These are phyloP conservation scores for Sebastes cheni DNA, from an alignment of 2,797 vertebrate genomes.

Conservation along the genomic window DNA sequence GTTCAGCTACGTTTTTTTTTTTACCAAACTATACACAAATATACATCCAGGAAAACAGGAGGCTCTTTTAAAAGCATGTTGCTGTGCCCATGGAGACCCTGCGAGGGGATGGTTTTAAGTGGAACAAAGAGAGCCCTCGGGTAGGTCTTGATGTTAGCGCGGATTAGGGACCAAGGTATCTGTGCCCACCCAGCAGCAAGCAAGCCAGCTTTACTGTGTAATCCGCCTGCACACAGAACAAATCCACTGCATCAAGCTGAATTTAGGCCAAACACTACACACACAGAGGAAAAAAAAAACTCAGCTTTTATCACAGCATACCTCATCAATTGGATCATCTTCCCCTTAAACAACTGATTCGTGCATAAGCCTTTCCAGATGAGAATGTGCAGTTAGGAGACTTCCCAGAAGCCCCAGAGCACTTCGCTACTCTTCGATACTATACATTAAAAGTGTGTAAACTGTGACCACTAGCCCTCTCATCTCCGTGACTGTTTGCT, in stretches of 20 bases:
- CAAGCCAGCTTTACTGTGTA: conserved; percentile 78
- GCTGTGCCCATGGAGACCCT: conserved; percentile 15
- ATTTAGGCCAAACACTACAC: conserved; percentile 78
- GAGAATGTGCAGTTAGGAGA: conserved; percentile 67
- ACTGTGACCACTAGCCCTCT: conserved; percentile 49
- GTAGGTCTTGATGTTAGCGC: conserved; percentile 72
- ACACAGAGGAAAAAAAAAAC: conserved; percentile 30
- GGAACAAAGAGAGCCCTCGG: conserved; percentile 67
- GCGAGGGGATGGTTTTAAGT: conserved; percentile 50
- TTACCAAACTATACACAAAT: conserved; percentile 22
- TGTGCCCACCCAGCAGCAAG: conserved; percentile 77
- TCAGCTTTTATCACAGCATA: conserved; percentile 74
- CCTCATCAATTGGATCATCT: conserved; percentile 78
- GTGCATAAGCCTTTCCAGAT: conserved; percentile 72
- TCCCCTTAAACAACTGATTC: conserved; percentile 66
- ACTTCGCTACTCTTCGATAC: conserved; percentile 25
- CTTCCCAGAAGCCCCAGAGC: conserved; percentile 64
- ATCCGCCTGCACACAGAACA: conserved; percentile 78
- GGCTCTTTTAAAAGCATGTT: conserved; percentile 30
- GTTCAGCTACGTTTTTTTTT: conserved; percentile 15
- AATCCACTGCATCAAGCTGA: conserved; percentile 79
- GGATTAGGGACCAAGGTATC: conserved; percentile 82
- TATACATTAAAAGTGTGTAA: conserved; percentile 46
- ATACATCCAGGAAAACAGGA: conserved; percentile 25
- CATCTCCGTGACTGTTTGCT: conserved; percentile 44